These are phyloP conservation scores for Gobiocypris rarus DNA, from an alignment of 2,113 vertebrate species.

Conservation along the genomic window DNA sequence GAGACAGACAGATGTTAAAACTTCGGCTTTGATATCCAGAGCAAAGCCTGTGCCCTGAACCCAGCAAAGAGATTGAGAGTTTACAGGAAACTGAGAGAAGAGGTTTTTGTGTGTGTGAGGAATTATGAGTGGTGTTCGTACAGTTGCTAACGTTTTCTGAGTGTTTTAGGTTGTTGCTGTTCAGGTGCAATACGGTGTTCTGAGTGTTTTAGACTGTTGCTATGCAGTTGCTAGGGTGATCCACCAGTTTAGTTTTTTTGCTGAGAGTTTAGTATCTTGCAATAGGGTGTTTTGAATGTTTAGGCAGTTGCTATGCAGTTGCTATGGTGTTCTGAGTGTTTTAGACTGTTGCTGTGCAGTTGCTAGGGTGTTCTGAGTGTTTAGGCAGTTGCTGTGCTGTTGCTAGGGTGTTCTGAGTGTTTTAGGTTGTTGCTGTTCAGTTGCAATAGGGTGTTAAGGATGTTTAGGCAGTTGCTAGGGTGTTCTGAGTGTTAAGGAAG, in stretches of 20 bases:
- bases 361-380: neutral
- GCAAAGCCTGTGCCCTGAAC: slow-evolving; percentile 44
- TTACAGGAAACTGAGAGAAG: neutral
- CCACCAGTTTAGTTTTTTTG: neutral
- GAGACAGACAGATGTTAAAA: slow-evolving; percentile 11
- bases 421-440: neutral
- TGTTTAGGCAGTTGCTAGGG: neutral
- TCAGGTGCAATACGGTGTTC: neutral
- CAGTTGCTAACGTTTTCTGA: neutral
- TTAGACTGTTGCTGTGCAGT: neutral
- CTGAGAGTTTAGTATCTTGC: neutral
- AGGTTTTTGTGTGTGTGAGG: neutral
- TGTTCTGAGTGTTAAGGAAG: neutral
- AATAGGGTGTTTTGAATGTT: neutral
- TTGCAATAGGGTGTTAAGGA: neutral
- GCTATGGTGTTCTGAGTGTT: neutral
- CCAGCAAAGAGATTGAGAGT: slow-evolving; percentile 70
- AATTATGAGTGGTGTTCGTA: neutral
- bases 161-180: neutral
- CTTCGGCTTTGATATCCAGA: slow-evolving; percentile 52
- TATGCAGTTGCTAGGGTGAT: neutral
- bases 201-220: neutral
- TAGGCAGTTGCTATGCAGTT: neutral
- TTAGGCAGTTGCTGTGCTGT: too few relatives aligned
- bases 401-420: neutral